phyloP scores from a whole-genome alignment of 2,113 vertebrate genomes.

The Microcebus ravelobensis region DNA sequence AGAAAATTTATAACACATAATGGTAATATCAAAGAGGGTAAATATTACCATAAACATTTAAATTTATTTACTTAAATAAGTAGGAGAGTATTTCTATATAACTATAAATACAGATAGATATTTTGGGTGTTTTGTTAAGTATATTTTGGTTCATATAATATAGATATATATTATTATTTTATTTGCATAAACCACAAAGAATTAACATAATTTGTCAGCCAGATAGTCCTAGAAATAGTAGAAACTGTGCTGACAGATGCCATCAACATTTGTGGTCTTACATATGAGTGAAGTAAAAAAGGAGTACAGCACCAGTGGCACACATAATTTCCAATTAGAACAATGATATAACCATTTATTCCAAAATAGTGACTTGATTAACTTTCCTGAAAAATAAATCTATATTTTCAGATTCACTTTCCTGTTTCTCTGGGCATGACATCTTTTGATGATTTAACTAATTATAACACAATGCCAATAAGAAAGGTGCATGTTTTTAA shows the following conservation, averaged over 20 bases:
- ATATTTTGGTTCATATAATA: conserved; percentile 4
- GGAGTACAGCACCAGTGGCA: background rate
- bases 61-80: conserved; percentile 45
- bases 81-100: conserved; percentile 11
- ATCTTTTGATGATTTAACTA: background rate
- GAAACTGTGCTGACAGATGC: background rate
- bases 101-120: background rate
- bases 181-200: background rate
- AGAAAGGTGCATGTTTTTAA: conserved; percentile 3
- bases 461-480: background rate
- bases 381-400: conserved; percentile 14
- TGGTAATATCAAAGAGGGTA: background rate
- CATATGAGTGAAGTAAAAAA: background rate
- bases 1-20: conserved; percentile 42
- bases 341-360: background rate
- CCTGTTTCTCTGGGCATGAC: conserved; percentile 26
- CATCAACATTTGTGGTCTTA: background rate
- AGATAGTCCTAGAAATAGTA: background rate
- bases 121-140: background rate
- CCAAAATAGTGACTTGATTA: conserved; percentile 18
- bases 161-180: background rate
- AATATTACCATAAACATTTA: background rate
- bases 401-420: conserved; percentile 31
- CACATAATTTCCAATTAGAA: conserved; percentile 16
- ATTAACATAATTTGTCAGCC: background rate